Conservation (phyloP, 2,888 invertebrate genomes). For the Odontocolon sp. region DNA sequence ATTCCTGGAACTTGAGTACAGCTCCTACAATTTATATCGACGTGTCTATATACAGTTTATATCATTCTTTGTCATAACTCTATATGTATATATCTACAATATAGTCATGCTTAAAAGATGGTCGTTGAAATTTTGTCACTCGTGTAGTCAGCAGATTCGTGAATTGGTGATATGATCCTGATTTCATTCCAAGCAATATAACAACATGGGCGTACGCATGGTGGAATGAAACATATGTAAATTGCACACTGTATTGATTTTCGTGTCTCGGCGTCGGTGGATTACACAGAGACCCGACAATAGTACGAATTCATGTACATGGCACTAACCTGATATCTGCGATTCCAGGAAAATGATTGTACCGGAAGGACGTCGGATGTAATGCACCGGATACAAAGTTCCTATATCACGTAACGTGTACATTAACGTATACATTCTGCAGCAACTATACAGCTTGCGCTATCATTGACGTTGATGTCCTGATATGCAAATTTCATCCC, state of each 20-base stretch:
- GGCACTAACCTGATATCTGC: constrained; percentile 6
- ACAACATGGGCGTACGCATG: too few relatives aligned
- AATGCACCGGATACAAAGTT: neutral
- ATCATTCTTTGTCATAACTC: too few relatives aligned
- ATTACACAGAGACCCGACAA: constrained; percentile 9
- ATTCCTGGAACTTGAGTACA: neutral
- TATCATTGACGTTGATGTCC: too few relatives aligned
- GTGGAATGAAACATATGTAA: too few relatives aligned
- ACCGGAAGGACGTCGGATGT: neutral
- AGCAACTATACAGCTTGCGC: neutral
- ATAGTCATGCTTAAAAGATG: too few relatives aligned
- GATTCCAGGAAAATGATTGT: constrained; percentile 35
- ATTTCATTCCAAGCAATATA: too few relatives aligned
- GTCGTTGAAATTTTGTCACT: too few relatives aligned
- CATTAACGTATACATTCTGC: neutral
- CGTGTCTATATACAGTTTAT: neutral
- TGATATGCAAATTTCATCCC: too few relatives aligned
- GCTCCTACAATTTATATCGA: neutral
- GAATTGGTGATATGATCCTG: too few relatives aligned
- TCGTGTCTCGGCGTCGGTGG: constrained; percentile 18
- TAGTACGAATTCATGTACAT: neutral
- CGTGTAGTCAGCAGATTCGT: too few relatives aligned
- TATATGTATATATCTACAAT: too few relatives aligned
- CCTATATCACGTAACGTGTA: neutral
- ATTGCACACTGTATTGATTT: too few relatives aligned